Base-by-base conservation (phyloP, 2,888 invertebrate genomes). In the Drosophila anceps region DNA sequence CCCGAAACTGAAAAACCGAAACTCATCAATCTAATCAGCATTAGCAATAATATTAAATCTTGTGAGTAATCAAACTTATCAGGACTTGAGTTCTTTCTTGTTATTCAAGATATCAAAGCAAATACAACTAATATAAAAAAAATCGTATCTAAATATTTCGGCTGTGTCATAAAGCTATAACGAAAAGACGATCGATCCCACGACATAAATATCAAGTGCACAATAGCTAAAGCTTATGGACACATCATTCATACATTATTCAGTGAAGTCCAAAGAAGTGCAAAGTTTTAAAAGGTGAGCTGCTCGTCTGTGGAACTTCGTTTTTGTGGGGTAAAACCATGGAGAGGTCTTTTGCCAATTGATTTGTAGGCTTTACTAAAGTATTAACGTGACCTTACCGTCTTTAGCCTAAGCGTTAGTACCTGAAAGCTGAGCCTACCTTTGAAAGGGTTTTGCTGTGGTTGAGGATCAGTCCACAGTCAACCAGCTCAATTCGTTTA, bases 101-200 rank as follows among this genome's bases (percentile, higher is more conserved):
- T n/a, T 48, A 48, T n/a, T n/a, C 48, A n/a, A n/a, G 48, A n/a
- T 46, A 46, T n/a, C n/a, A n/a, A n/a, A n/a, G n/a, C n/a, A n/a
- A n/a, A n/a, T 43, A 20, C 20, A 48, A 48, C n/a, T 48, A 29
- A 29, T 48, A 48, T n/a, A 9, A 24, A 6, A n/a, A 29, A 48
- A 29, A 48, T 48, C 48, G 18, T 29, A 48, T 31, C 48, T 29
- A 29, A 18, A 12, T 48, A n/a, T 48, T 48, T 48, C n/a, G 48
- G 12, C 18, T 31, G 18, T n/a, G 18, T 12, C 48, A 31, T 48
- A 31, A 48, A 48, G n/a, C 18, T 10, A 29, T 18, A 48, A 12
- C 10, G 12, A 31, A 48, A 18, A 29, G 29, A 12, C 10, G 3
- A 48, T 29, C 27, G 48, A 48, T 46, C 8, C 4, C 15, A 46